These are phyloP conservation scores for Cheilinus undulatus DNA, from an alignment of 2,113 vertebrate genomes.

Conservation along the genomic window DNA sequence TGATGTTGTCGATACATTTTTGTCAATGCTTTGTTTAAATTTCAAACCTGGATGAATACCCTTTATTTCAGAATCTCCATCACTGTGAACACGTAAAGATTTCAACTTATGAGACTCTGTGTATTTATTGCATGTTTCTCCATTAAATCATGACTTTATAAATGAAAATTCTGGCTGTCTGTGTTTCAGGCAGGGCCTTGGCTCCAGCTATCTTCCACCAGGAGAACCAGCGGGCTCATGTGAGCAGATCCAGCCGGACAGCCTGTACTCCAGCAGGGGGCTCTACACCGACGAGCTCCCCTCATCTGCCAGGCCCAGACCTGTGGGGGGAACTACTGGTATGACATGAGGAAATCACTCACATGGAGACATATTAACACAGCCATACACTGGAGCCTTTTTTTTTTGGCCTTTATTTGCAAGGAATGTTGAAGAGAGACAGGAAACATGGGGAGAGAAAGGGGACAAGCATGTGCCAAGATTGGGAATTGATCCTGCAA, in stretches of 20 bases:
- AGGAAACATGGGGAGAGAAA: too few relatives aligned
- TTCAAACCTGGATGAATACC: too few relatives aligned
- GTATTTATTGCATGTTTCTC: neutral
- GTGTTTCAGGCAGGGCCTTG: slow-evolving; percentile 86
- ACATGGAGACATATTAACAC: neutral
- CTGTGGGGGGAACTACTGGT: slow-evolving; percentile 95
- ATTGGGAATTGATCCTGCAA: too few relatives aligned
- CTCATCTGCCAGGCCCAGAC: slow-evolving; percentile 90
- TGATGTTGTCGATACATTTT: too few relatives aligned
- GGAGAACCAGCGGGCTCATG: slow-evolving; percentile 82
- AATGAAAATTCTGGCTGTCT: neutral
- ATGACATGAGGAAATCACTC: slow-evolving; percentile 27
- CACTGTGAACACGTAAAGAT: too few relatives aligned
- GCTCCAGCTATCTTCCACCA: slow-evolving; percentile 86
- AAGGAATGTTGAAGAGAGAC: too few relatives aligned
- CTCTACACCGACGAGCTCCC: slow-evolving; percentile 89
- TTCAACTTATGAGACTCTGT: neutral
- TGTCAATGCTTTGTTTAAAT: too few relatives aligned
- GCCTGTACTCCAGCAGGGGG: slow-evolving; percentile 88
- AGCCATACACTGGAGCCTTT: too few relatives aligned
- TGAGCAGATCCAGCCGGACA: slow-evolving; percentile 86
- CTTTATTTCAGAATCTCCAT: too few relatives aligned
- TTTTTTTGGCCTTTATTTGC: too few relatives aligned
- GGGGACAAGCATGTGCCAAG: too few relatives aligned
- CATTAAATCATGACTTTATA: neutral